Conservation (phyloP, 2,888 invertebrate genomes). For the Tipula vernalis region DNA sequence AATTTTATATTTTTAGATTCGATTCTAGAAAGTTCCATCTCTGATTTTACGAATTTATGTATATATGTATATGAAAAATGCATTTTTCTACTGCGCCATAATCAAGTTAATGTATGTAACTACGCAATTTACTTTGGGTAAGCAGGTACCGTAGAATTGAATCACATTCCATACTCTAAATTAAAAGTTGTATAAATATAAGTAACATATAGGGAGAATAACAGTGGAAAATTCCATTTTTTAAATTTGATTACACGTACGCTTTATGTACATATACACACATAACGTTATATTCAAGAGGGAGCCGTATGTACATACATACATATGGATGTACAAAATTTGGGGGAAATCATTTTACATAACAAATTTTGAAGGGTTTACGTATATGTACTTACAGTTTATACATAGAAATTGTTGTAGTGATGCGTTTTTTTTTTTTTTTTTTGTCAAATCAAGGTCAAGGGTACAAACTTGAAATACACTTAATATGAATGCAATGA, state of each 20-base stretch:
- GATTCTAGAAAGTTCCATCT: background rate
- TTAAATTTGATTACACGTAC: background rate
- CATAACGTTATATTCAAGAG: background rate
- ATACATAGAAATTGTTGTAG: background rate
- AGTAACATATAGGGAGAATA: background rate
- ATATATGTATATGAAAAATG: background rate
- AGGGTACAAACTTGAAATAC: background rate
- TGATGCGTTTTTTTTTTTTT: background rate
- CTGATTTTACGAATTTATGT: background rate
- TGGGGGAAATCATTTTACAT: background rate
- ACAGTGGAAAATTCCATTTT: background rate
- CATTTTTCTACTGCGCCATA: background rate
- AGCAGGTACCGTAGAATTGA: background rate
- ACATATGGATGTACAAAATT: background rate
- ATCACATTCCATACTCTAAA: background rate
- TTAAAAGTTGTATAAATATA: background rate
- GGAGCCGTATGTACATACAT: background rate
- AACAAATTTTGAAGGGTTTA: background rate
- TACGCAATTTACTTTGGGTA: background rate
- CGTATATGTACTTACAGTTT: background rate
- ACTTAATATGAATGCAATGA: background rate
- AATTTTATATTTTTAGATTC: too few species aligned
- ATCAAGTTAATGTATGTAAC: background rate
- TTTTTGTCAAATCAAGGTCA: background rate
- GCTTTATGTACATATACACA: background rate